Evolutionary conservation across 2,888 invertebrate genomes (phyloP).

Genomic region (Plebejus argus): DNA sequence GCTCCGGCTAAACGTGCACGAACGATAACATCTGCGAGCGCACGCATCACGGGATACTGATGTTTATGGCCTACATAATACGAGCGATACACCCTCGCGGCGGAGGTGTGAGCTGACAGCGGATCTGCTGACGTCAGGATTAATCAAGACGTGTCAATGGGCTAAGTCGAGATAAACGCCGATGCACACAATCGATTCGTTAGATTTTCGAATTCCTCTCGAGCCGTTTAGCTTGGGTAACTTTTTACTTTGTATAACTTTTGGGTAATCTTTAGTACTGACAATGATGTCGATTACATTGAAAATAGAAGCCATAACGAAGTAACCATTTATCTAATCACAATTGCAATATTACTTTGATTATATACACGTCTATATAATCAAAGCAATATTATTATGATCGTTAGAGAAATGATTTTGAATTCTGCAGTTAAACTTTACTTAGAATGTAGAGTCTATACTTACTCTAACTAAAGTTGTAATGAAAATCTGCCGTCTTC

Average conservation of each 20-base stretch:
- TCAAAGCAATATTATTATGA: too few relatives aligned
- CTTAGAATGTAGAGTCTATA: neutral
- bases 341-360: too few relatives aligned
- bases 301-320: neutral
- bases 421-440: neutral
- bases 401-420: neutral
- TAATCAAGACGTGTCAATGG: constrained; percentile 44
- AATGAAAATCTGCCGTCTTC: too few relatives aligned
- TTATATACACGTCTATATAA: too few relatives aligned
- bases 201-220: constrained; percentile 19
- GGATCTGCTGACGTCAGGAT: constrained; percentile 44
- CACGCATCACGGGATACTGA: constrained; percentile 18
- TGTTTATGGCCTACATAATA: constrained; percentile 9
- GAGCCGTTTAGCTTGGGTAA: neutral
- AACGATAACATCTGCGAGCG: constrained; percentile 37
- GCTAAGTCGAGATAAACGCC: constrained; percentile 35
- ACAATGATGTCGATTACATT: neutral
- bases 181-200: constrained; percentile 28
- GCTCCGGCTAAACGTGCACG: constrained; percentile 38
- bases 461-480: neutral
- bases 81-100: constrained; percentile 9
- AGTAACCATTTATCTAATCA: neutral
- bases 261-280: neutral
- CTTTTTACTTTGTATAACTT: neutral
- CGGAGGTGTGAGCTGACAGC: constrained; percentile 20